Evolutionary conservation across 2,797 vertebrate genomes (phyloP), one percentile per base, ranked within the genome.

Genomic region (Prionace glauca): DNA sequence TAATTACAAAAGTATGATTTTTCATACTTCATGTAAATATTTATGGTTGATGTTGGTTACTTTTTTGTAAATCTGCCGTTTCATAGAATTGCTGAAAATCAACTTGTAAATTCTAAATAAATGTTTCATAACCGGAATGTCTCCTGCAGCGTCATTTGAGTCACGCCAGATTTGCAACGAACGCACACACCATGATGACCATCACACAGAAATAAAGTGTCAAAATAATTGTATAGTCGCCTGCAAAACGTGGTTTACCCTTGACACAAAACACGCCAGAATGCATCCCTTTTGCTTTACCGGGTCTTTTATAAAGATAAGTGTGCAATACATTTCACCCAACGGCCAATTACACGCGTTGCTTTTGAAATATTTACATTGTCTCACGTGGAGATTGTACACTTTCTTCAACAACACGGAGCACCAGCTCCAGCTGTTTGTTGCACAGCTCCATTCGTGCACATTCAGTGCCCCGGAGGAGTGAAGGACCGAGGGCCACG

Each of bases 41-140:
- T 16, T 74, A 91, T 74, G 26, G 18, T 71, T 69, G 45, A 77
- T 56, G 69, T 72, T 41, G 3, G 29, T 74, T 72, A 74, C 41
- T 41, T 74, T 94, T 94, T 94, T 50, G 9, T 11, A 65, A 94
- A 12, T 29, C 71, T 74, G 69, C 56, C 29, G 71, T 77, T 95
- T 77, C 41, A 95, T 77, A 95, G 41, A 95, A 74, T 95, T 72
- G 7, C 77, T 94, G 67, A 72, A 74, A 94, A 72, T 71, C 1
- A 41, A 77, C 71, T n/a, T 77, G 71, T 50, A 95, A 5, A 50
- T 60, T 94, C 29, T 50, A 77, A 95, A 95, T 95, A 95, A 72
- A 95, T 56, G 71, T 56, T 95, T 77, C 45, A 56, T 3, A 77
- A 95, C 71, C 93, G 77, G 93, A 50, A 32, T 1, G 65, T 32